A percentile compares a stretch with the other conserved stretches of the same genome.
phyloP scores from a whole-genome alignment of 2,888 invertebrate species.

The Diaprepes abbreviatus region DNA sequence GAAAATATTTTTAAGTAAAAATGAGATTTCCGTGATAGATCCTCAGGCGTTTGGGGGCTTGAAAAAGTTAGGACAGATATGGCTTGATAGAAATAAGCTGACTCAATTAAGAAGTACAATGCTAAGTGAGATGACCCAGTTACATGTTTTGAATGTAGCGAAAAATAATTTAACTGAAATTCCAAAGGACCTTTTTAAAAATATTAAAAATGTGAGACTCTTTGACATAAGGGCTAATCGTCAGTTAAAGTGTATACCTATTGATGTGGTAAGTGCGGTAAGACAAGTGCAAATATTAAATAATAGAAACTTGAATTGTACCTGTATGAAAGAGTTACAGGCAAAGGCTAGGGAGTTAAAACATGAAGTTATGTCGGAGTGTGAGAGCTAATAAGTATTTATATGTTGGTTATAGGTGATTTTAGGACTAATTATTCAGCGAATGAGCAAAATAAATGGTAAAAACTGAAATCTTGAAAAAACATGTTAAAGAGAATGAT shows the following conservation, averaged over 20 bases:
- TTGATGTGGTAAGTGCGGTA: slow-evolving; percentile 47
- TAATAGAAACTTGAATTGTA: slow-evolving; percentile 49
- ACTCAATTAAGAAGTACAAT: slow-evolving; percentile 48
- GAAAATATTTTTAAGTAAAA: slow-evolving; percentile 58
- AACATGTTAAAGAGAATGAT: too few relatives aligned
- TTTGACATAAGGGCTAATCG: slow-evolving; percentile 51
- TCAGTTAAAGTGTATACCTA: slow-evolving; percentile 51
- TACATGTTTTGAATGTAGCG: slow-evolving; percentile 48
- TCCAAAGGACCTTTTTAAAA: slow-evolving; percentile 44
- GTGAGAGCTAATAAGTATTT: neutral
- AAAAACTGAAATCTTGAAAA: too few relatives aligned
- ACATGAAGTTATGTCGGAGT: neutral
- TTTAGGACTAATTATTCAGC: too few relatives aligned
- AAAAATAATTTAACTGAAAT: slow-evolving; percentile 50
- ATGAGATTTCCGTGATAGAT: slow-evolving; percentile 53
- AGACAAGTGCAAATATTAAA: slow-evolving; percentile 43
- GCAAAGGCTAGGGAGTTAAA: neutral
- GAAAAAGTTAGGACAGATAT: slow-evolving; percentile 53
- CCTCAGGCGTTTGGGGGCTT: slow-evolving; percentile 53
- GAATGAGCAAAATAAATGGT: too few relatives aligned
- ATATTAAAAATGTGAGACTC: slow-evolving; percentile 35
- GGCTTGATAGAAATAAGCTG: slow-evolving; percentile 56
- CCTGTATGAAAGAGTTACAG: slow-evolving; percentile 37
- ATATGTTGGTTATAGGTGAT: too few relatives aligned
- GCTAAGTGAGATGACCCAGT: slow-evolving; percentile 50